Evolutionary conservation across 1,140 invertebrate species (phyloP).

Genomic region (Drosophila pseudoobscura): DNA sequence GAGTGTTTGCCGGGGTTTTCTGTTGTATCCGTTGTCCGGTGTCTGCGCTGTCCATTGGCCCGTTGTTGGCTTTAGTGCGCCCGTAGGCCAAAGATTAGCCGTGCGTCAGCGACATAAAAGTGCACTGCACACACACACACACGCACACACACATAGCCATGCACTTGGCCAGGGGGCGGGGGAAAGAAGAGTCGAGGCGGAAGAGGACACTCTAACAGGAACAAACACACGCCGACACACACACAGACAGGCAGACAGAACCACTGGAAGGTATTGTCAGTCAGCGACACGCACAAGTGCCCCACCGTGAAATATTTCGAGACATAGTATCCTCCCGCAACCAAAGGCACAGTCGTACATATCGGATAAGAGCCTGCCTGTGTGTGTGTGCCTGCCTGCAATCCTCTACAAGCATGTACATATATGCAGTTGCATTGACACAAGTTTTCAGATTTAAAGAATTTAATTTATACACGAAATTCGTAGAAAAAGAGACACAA

Average conservation of each 20-base stretch:
- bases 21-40: slow-evolving; percentile 46
- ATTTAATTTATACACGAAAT: too few species aligned
- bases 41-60: slow-evolving; percentile 34
- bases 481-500: too few species aligned
- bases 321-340: slow-evolving; percentile 10
- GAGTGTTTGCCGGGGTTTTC: slow-evolving; percentile 33
- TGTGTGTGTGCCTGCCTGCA: not conserved
- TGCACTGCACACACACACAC: slow-evolving; percentile 49
- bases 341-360: slow-evolving; percentile 23
- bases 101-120: slow-evolving; percentile 65
- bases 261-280: slow-evolving; percentile 2
- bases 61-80: slow-evolving; percentile 56
- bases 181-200: not conserved
- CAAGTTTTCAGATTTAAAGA: too few species aligned
- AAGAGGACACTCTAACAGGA: slow-evolving; percentile 30
- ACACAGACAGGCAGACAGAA: too few species aligned
- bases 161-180: slow-evolving; percentile 1
- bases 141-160: not conserved
- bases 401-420: not conserved
- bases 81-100: slow-evolving; percentile 71
- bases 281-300: slow-evolving; percentile 51
- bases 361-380: slow-evolving; percentile 13
- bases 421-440: too few species aligned
- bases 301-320: slow-evolving; percentile 57
- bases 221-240: slow-evolving; percentile 10